Evolutionary conservation across 2,888 invertebrate genomes (phyloP), one percentile per base, ranked within the genome.

Genomic region (Volucella zonaria): DNA sequence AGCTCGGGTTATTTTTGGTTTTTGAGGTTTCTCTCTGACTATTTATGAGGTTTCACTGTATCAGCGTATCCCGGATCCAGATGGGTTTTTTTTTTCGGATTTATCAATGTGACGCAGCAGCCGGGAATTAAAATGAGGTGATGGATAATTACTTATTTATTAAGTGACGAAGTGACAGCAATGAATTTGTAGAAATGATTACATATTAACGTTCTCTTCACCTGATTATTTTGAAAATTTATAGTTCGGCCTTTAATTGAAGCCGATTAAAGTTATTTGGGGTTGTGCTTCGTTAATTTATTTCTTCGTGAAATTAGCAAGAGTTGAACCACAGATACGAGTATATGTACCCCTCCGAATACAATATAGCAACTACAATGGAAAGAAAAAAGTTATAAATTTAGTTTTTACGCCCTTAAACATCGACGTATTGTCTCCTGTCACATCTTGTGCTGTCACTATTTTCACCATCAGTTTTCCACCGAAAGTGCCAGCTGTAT

Each of bases 101-200:
- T 61, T 54, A 31, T 31, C 31, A 31, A 42, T 58, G 40, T 45
- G 42, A 70, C 52, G 42, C 42, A 42, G 40, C 15, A 42, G 61
- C 6, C 31, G 54, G 15, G 43, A 38, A 54, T 61, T 77, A 61
- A 43, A 52, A 66, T 82, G 67, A 58, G 78, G 68, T 58, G 68
- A 73, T 42, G 68, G 58, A 64, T 38, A 42, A 82, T 82, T 68
- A 82, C 79, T 82, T 74, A 82, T 82, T 74, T 64, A 82, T 82
- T 10, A 45, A 74, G 58, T 62, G 61, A 45, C 47, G n/a, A 40
- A 74, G 43, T 81, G 62, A 11, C 45, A 54, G 11, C 67, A 62
- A 10, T 56, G 51, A 54, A 67, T 52, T 31, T 52, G 43, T 74
- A 14, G 23, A 78, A 67, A 73, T 67, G 66, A 38, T 56, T 54